Percentiles rank a stretch among this genome's conserved stretches.
phyloP scores from a whole-genome alignment of 2,113 vertebrate genomes.

The Condylura cristata region DNA sequence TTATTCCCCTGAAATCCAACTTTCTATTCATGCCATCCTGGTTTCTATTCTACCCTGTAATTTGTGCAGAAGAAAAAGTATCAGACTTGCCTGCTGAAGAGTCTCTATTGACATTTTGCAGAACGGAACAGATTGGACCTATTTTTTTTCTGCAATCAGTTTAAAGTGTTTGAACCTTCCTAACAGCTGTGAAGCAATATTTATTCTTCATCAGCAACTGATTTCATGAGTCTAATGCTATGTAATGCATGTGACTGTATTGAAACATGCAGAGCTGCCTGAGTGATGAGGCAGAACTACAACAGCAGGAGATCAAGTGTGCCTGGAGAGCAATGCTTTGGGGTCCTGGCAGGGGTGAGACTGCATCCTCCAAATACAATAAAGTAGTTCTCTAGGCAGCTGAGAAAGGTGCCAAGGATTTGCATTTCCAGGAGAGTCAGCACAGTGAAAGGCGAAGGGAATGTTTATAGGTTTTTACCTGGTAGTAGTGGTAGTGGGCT shows the following conservation, averaged over 20 bases:
- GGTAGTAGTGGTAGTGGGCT: not conserved
- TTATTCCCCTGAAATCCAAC: conserved; percentile 7
- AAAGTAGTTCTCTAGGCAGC: not conserved
- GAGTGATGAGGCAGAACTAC: not conserved
- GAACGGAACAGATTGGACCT: conserved; percentile 57
- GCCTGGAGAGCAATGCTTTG: not conserved
- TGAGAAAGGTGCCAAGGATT: not conserved
- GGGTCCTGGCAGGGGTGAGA: not conserved
- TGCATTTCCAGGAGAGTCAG: not conserved
- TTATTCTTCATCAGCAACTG: conserved; percentile 65
- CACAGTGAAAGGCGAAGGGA: not conserved
- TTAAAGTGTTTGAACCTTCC: conserved; percentile 69
- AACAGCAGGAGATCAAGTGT: not conserved
- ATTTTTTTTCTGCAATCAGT: conserved; percentile 50
- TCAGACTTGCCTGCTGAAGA: not conserved
- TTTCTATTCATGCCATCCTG: conserved; percentile 51
- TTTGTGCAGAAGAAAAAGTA: conserved; percentile 47
- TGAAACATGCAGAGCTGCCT: not conserved
- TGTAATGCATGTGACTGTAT: conserved; percentile 18
- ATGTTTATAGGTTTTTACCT: not conserved
- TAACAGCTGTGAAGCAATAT: conserved; percentile 69
- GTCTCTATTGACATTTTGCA: conserved; percentile 63
- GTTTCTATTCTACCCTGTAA: conserved; percentile 49
- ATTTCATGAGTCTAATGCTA: conserved; percentile 42
- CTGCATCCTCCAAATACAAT: not conserved